phyloP scores from a whole-genome alignment of 2,797 vertebrate genomes.

The Tauraco hartlaubi region DNA sequence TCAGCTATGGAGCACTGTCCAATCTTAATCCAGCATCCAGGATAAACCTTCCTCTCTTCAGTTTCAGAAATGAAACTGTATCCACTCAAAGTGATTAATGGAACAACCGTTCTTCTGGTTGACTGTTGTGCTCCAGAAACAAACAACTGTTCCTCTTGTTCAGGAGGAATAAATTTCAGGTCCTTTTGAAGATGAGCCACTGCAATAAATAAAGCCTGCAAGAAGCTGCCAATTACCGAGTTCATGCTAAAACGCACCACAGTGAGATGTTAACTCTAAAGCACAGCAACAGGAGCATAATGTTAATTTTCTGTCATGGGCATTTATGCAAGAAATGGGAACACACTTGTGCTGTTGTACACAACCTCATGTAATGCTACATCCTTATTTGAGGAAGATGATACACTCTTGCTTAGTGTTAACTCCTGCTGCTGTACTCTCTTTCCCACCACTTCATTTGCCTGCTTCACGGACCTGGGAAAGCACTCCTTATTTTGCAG shows the following conservation, averaged over 20 bases:
- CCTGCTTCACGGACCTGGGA: background rate
- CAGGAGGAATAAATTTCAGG: background rate
- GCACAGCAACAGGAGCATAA: background rate
- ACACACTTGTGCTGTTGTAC: background rate
- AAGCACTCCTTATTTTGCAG: background rate
- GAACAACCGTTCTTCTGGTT: background rate
- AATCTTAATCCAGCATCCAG: background rate
- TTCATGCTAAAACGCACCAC: background rate
- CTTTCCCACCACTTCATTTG: background rate
- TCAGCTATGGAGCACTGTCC: background rate
- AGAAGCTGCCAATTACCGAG: background rate
- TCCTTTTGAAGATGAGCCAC: background rate
- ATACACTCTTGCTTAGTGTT: background rate
- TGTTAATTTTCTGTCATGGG: background rate
- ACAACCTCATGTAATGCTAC: background rate
- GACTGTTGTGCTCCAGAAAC: background rate
- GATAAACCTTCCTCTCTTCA: background rate
- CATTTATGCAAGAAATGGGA: background rate
- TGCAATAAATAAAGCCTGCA: background rate
- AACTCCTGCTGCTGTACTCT: background rate
- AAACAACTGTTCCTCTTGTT: background rate
- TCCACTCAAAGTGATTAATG: background rate
- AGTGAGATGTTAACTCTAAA: background rate
- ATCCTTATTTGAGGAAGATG: background rate
- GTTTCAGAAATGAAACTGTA: background rate